Evolutionary conservation across 53 echinoderm and acorn worm genomes (phyloP), one percentile per base, ranked within the genome.

Genomic region (Paelopatides confundens): DNA sequence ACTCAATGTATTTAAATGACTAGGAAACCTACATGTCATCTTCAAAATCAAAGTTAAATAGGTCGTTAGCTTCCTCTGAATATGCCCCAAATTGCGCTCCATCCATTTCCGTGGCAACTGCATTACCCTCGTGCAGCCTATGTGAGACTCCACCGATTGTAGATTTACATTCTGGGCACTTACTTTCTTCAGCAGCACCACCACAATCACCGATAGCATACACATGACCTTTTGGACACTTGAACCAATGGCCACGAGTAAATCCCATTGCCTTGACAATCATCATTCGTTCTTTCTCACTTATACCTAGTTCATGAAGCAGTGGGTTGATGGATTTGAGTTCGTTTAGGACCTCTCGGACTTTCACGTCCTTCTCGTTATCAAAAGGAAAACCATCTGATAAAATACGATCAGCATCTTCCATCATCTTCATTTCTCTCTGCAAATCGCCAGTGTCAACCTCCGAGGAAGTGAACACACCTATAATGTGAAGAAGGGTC

Each of bases 151-250:
- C 96, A 26, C 96, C 96, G 48, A 96, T 96, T 8, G 58, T 34
- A 5, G 87, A 85, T 37, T 89, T 66, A 46, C 96, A 96, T 63
- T 94, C 94, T 5, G 94, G 94, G 32, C 96, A 96, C 32, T 30
- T 38, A 11, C 71, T 51, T 28, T 50, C 43, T 63, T 90, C 67
- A 86, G 71, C 92, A 21, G 94, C 96, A 3, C 96, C 96, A 58
- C 94, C 96, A 36, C 96, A 96, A 13, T 93, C 94, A 18, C 92
- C 93, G 18, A 96, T 96, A n/a, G 93, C 96, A 53, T 96, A 96
- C 26, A 96, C 74, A 62, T 96, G 96, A 31, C 91, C 92, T 31
- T 96, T 86, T 11, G 92, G 90, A 64, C 96, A 96, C 68, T 94
- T 96, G 81, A 87, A 96, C 94, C 96, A 96, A 24, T 92, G 92